These are phyloP conservation scores for Hirundichthys speculiger DNA, from an alignment of 2,113 vertebrate genomes.

Conservation along the genomic window DNA sequence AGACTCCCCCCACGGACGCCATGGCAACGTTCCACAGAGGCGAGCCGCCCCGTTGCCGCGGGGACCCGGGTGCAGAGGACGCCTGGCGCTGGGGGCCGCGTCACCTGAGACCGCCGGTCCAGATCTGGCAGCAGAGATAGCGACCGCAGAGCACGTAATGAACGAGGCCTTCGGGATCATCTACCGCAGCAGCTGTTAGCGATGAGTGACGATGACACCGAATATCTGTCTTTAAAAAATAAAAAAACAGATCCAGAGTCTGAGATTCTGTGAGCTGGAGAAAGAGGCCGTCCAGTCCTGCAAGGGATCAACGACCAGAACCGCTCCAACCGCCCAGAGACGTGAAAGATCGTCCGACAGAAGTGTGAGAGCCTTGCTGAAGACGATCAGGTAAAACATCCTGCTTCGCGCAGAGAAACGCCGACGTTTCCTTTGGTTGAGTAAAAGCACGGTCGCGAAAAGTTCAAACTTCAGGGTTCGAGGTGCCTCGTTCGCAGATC, in stretches of 20 bases:
- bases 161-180: not conserved
- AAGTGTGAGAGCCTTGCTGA: conserved; percentile 26
- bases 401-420: too few species aligned
- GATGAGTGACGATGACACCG: not conserved
- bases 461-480: too few species aligned
- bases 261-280: conserved; percentile 20
- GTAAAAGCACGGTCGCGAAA: too few species aligned
- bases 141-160: conserved; percentile 37
- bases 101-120: conserved; percentile 47
- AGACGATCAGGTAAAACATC: conserved; percentile 53
- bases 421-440: too few species aligned
- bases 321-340: not conserved
- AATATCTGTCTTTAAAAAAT: not conserved
- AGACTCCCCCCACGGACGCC: conserved; percentile 24
- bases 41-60: conserved; percentile 30
- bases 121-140: conserved; percentile 16
- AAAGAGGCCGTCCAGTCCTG: conserved; percentile 1
- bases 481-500: too few species aligned
- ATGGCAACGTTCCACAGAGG: conserved; percentile 66
- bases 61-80: conserved; percentile 13
- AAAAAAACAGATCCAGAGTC: conserved; percentile 5
- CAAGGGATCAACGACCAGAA: not conserved
- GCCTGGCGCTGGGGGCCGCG: conserved; percentile 20
- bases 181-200: not conserved
- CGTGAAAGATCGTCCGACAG: conserved; percentile 9